Evolutionary conservation across 2,113 vertebrate genomes (phyloP).

Genomic region (Aplodontia rufa): DNA sequence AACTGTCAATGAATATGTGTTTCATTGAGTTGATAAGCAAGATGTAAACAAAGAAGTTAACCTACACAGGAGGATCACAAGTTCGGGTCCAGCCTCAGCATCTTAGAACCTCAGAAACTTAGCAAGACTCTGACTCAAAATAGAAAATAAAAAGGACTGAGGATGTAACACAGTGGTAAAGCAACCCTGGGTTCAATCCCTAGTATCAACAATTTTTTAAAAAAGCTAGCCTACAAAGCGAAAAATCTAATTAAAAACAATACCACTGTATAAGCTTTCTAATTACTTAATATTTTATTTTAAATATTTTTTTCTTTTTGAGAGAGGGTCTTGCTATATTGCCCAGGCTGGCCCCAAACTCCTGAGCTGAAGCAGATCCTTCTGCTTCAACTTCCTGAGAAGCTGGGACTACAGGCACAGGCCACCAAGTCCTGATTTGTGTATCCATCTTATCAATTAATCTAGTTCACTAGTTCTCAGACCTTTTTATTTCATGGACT

Average conservation of each 20-base stretch:
- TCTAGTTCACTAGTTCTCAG: not conserved
- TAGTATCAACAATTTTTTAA: not conserved
- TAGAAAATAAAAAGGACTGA: not conserved
- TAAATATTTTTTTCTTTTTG: not conserved
- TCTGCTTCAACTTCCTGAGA: not conserved
- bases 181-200: not conserved
- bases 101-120: not conserved
- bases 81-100: not conserved
- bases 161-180: not conserved
- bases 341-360: not conserved
- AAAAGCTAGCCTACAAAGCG: not conserved
- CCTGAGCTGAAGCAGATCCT: not conserved
- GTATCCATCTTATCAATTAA: not conserved
- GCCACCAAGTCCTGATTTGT: not conserved
- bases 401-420: not conserved
- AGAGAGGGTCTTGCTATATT: not conserved
- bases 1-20: not conserved
- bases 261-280: not conserved
- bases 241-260: slow-evolving; percentile 22
- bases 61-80: not conserved
- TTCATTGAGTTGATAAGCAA: not conserved
- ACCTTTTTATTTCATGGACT: not conserved
- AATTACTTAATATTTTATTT: slow-evolving; percentile 19
- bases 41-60: not conserved
- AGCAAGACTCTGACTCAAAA: not conserved